Evolutionary conservation across 2,797 vertebrate genomes (phyloP).

Genomic region (Macrochelys suwanniensis): DNA sequence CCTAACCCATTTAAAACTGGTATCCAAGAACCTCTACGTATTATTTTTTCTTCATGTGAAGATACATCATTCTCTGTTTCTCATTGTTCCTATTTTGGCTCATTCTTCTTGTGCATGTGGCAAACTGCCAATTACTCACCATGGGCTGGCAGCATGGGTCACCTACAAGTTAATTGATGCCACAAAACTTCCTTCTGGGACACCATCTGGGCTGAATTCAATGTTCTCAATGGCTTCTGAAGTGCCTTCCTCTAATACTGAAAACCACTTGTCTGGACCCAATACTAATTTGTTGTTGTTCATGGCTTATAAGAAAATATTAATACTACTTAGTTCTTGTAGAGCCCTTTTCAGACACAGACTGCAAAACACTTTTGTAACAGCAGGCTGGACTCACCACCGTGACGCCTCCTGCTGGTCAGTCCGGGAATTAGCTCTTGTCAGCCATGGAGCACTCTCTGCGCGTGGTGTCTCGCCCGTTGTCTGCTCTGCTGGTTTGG

Average conservation of each 20-base stretch:
- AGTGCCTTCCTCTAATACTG: slow-evolving; percentile 42
- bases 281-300: slow-evolving; percentile 72
- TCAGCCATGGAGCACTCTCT: no score
- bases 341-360: neutral
- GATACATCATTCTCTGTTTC: slow-evolving; percentile 66
- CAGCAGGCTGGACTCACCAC: no score
- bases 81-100: slow-evolving; percentile 58
- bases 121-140: slow-evolving; percentile 67
- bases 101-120: slow-evolving; percentile 55
- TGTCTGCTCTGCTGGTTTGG: no score
- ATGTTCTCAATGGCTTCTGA: slow-evolving; percentile 53
- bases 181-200: slow-evolving; percentile 71
- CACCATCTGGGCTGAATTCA: slow-evolving; percentile 70
- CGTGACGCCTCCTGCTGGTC: no score
- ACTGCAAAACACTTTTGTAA: neutral
- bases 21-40: neutral
- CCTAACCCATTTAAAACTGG: slow-evolving; percentile 24
- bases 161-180: slow-evolving; percentile 73
- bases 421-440: no score
- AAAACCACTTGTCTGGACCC: slow-evolving; percentile 65
- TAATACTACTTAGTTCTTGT: slow-evolving; percentile 26
- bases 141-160: slow-evolving; percentile 63
- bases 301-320: slow-evolving; percentile 10
- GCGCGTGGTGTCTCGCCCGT: no score
- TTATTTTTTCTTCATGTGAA: slow-evolving; percentile 22